Base-by-base conservation (phyloP, 1,140 invertebrate species). In the Ylistrum balloti region DNA sequence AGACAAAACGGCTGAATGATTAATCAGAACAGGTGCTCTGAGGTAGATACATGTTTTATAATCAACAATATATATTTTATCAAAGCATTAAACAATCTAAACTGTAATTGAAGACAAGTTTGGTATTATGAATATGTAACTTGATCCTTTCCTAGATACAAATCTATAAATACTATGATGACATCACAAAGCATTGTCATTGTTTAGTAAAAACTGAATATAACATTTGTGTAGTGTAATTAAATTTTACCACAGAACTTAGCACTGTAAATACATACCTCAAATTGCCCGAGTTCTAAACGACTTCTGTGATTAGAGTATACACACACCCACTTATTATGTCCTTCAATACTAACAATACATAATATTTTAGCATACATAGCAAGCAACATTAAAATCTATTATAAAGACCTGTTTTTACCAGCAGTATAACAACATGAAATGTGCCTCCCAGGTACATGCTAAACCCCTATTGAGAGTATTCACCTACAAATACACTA, bases 111-210 rank as follows among this genome's bases (percentile, higher is more conserved):
- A 20, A 28, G 22, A n/a, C 17, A 9, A 45, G 17, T n/a, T 74
- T 48, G 1, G 22, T 28, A 28, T 28, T 74, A 74, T 17, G 17
- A 28, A 74, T 28, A 3, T n/a, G 56, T 74, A 74, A 74, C 11
- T 28, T 28, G n/a, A 74, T n/a, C 22, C n/a, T 5, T 28, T 3
- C 22, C 56, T 74, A 74, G 56, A 74, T 28, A 74, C 56, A 74
- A 74, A 74, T 74, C 56, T 28, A 74, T 74, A 74, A 28, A 28
- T 74, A 74, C n/a, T 74, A 5, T 74, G 56, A 74, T 74, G 56
- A 74, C 56, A 74, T n/a, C 17, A 74, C 56, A 74, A 0, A 28
- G 22, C 56, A 74, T 28, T 74, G 45, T 56, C 13, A 20, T 56
- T 7, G 22, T 56, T 11, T 15, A 56, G 20, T 7, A 56, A 56